Base-by-base conservation (phyloP, 2,888 invertebrate genomes). In the Chouioia cunea region DNA sequence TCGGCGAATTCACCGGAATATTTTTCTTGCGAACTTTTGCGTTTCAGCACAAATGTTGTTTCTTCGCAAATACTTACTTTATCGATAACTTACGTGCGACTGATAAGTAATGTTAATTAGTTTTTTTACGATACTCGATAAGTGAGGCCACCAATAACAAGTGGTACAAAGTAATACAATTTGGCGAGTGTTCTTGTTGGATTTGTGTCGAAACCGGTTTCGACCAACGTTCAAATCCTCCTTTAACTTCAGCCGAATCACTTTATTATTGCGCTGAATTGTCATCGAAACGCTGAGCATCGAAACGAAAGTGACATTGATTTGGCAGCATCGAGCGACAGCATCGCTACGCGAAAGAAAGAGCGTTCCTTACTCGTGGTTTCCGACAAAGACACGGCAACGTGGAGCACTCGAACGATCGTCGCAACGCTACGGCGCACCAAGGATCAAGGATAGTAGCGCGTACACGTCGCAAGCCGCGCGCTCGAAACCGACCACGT, bases 401-500 rank as follows among this genome's bases (percentile, higher is more conserved):
- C 22, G 23, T 10, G 2, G 16, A 27, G n/a, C 16, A 23, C 15
- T 36, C 6, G 36, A 23, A 16, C n/a, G 8, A 16, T 36, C 36
- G 15, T 23, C 8, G 27, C 14, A 3, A 18, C 23, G 23, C 54
- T 4, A 54, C 3, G 1, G 27, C 0, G 18, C 54, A 15, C 10
- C 27, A n/a, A 27, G n/a, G n/a, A n/a, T n/a, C n/a, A 23, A 27
- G 56, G 36, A 10, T 56, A 36, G 36, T 36, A 22, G 16, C 36
- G 56, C 36, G 16, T 14, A 10, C 27, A 36, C n/a, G 18, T 56
- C 15, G n/a, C 14, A 36, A 12, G 16, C 53, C 66, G 68, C 64
- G 69, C 71, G 76, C 71, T 69, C 71, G 72, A 62, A 22, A 36
- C 74, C 71, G 71, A 73, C 75, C 76, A 76, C 76, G 75, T 76